Conservation (phyloP, 2,113 vertebrate genomes). For the Antigone vipio region DNA sequence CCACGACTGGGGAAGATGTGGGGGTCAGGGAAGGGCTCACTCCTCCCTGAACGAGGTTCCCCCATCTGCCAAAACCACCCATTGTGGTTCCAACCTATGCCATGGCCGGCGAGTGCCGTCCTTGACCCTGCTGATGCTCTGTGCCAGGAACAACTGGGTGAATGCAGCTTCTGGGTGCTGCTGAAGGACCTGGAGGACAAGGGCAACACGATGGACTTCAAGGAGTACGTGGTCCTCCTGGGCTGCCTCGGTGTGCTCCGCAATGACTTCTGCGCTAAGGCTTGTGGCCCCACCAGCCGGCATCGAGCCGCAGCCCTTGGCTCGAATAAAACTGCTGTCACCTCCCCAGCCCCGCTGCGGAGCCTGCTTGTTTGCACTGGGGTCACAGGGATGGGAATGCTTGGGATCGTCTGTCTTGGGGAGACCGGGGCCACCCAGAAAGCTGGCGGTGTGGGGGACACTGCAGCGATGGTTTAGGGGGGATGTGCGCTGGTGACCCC, state of each 20-base stretch:
- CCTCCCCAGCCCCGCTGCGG: not conserved
- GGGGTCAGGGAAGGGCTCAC: not conserved
- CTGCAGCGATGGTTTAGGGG: not conserved
- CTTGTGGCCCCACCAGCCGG: fast-evolving
- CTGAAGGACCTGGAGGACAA: not conserved
- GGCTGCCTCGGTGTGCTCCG: not conserved
- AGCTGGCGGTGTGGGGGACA: fast-evolving
- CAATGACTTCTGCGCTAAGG: not conserved
- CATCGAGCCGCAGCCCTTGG: fast-evolving
- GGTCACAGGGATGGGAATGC: not conserved
- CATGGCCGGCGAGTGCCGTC: fast-evolving
- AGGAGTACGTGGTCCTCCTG: not conserved
- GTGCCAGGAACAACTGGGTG: not conserved
- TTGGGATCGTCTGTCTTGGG: fast-evolving
- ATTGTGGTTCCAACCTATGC: fast-evolving
- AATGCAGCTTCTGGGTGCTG: not conserved
- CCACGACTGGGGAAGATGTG: not conserved
- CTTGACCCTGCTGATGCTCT: fast-evolving
- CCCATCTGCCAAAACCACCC: fast-evolving
- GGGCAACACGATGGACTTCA: fast-evolving
- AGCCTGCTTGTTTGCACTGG: fast-evolving
- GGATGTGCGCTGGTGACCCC: fast-evolving
- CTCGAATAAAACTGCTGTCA: fast-evolving
- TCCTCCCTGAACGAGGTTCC: not conserved
- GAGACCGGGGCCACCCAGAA: not conserved